Conservation (phyloP, 2,888 invertebrate genomes). For the Eumacrocentrus americanus region DNA sequence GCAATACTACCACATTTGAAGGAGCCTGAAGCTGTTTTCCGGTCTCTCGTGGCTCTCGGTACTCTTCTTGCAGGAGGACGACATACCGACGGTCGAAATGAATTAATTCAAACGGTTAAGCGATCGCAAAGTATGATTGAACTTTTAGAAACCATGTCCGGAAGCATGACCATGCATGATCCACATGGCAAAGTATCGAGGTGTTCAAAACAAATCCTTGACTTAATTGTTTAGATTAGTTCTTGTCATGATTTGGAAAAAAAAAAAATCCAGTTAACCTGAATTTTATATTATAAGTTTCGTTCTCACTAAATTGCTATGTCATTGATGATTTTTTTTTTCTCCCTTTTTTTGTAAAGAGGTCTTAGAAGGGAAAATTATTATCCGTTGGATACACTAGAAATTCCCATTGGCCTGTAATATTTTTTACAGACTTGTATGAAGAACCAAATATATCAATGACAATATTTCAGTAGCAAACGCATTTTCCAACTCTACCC, state of each 20-base stretch:
- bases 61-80: constrained; percentile 68
- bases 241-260: constrained; percentile 33
- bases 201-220: constrained; percentile 55
- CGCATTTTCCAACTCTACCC: background rate
- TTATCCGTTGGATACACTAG: too few species aligned
- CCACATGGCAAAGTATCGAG: constrained; percentile 47
- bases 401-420: background rate
- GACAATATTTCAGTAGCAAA: constrained; percentile 4
- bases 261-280: background rate
- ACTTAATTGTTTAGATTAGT: constrained; percentile 49
- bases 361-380: too few species aligned
- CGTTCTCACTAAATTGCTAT: background rate
- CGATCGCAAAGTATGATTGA: constrained; percentile 46
- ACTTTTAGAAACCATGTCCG: constrained; percentile 46
- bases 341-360: background rate
- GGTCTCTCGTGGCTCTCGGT: constrained; percentile 78
- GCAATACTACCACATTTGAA: constrained; percentile 66
- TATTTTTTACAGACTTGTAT: constrained; percentile 10
- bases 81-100: constrained; percentile 47
- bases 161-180: constrained; percentile 37
- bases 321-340: background rate
- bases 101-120: constrained; percentile 46
- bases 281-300: background rate
- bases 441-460: constrained; percentile 12
- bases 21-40: constrained; percentile 77